These are phyloP conservation scores for Misgurnus mizolepis DNA, from an alignment of 2,113 vertebrate genomes.

Conservation along the genomic window DNA sequence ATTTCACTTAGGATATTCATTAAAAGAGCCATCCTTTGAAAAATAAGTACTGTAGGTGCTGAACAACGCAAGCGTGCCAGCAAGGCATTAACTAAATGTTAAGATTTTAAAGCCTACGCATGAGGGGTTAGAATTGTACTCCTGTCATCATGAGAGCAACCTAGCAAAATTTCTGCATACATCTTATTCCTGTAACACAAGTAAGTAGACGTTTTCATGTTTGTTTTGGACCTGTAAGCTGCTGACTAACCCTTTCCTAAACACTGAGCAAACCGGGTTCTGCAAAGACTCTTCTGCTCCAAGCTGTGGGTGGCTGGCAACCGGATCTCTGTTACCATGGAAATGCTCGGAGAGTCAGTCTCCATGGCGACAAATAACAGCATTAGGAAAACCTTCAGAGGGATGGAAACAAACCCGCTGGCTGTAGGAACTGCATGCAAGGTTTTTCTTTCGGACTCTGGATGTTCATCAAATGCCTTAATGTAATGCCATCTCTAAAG, in stretches of 20 bases:
- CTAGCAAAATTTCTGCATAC: too few relatives aligned
- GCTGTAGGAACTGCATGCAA: slow-evolving; percentile 1
- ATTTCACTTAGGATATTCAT: slow-evolving; percentile 10
- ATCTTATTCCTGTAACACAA: too few relatives aligned
- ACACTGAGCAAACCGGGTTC: slow-evolving; percentile 37
- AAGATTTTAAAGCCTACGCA: too few relatives aligned
- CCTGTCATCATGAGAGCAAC: too few relatives aligned
- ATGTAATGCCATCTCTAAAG: slow-evolving; percentile 1
- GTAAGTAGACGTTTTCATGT: neutral
- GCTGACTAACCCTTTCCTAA: slow-evolving; percentile 59
- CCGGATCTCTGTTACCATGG: slow-evolving; percentile 56
- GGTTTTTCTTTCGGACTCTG: neutral
- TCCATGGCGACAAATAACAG: slow-evolving; percentile 56
- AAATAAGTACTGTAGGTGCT: neutral
- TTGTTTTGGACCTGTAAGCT: slow-evolving; percentile 43
- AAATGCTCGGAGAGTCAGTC: slow-evolving; percentile 56
- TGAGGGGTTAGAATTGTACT: too few relatives aligned
- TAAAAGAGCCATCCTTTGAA: slow-evolving; percentile 8
- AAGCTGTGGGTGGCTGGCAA: slow-evolving; percentile 55
- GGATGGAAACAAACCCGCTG: slow-evolving; percentile 26
- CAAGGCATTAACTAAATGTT: neutral
- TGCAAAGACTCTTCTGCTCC: slow-evolving; percentile 48
- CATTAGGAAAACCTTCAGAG: slow-evolving; percentile 41
- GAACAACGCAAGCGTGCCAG: slow-evolving; percentile 12
- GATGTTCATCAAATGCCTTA: slow-evolving; percentile 13